These are phyloP conservation scores for Corvus cornix DNA, from an alignment of 2,113 vertebrate genomes.

Conservation along the genomic window DNA sequence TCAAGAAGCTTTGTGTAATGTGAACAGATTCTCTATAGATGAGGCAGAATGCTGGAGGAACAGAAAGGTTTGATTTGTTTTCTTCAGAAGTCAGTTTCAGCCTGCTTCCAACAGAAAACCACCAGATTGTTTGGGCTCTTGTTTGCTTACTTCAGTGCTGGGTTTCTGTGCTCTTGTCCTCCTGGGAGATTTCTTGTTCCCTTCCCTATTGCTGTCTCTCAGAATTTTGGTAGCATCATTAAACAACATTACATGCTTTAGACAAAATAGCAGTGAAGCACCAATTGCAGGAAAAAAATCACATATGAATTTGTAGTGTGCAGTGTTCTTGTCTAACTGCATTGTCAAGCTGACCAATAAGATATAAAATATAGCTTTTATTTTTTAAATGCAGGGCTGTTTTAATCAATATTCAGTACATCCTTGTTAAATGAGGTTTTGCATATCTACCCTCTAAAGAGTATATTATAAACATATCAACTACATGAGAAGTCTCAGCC, in stretches of 20 bases:
- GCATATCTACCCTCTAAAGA: neutral
- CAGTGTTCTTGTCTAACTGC: neutral
- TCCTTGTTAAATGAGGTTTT: neutral
- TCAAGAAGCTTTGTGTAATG: neutral
- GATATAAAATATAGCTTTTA: neutral
- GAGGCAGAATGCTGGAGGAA: neutral
- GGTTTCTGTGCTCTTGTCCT: neutral
- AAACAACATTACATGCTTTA: neutral
- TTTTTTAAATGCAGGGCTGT: neutral
- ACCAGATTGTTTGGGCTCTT: neutral
- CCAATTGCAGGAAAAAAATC: neutral
- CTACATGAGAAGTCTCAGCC: neutral
- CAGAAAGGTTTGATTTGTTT: neutral
- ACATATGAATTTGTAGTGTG: neutral
- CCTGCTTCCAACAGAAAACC: neutral
- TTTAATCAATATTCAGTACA: neutral
- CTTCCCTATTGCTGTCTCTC: neutral
- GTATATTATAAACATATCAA: neutral
- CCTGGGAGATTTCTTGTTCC: neutral
- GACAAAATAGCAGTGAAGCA: neutral
- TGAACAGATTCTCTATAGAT: neutral
- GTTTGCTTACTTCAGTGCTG: neutral
- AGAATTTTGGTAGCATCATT: neutral
- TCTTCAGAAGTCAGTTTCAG: neutral
- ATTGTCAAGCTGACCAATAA: neutral